Evolutionary conservation across 2,888 invertebrate genomes (phyloP), one percentile per base, ranked within the genome.

Genomic region (Drosophila infuscata): DNA sequence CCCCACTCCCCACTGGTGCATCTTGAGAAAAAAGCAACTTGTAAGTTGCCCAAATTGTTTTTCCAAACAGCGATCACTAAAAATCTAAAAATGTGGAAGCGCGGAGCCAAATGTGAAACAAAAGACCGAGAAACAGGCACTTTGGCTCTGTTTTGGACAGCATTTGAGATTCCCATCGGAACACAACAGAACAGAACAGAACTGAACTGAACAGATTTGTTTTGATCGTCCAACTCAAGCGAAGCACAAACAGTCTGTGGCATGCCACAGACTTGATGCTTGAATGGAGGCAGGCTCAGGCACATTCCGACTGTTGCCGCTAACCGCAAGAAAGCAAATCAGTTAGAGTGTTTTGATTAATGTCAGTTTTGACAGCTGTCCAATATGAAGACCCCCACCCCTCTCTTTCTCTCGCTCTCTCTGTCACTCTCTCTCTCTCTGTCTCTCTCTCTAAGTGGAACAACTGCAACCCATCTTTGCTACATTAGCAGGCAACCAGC

Each of bases 361-460:
- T 87, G 83, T 69, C 88, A 80, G 76, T 87, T 87, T 87, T 87
- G 87, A 87, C 87, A 87, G 89, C 89, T 85, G 88, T 72, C 77
- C 87, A 83, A 65, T 20, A 60, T 66, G 64, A 51, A 70, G 58
- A 25, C 29, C 51, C n/a, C n/a, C 52, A 25, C 33, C 17, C 7
- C 38, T 5, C 20, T 25, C 20, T 25, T 1, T 25, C 20, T 25
- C 58, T 46, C 43, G 7, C 7, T 2, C 11, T n/a, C 52, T 33
- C 7, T 20, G 12, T 3, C 15, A 3, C 36, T 8, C 38, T 3
- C 9, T 35, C 35, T 15, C 15, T 25, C 53, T 9, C 25, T 25
- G 17, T 9, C 4, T 5, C 9, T 1, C 7, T 33, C 20, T 20
- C 1, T 12, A n/a, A 32, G 20, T 20, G 51, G 25, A 62, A 36